Evolutionary conservation across 1,140 invertebrate genomes (phyloP).

Genomic region (Drosophila miranda): DNA sequence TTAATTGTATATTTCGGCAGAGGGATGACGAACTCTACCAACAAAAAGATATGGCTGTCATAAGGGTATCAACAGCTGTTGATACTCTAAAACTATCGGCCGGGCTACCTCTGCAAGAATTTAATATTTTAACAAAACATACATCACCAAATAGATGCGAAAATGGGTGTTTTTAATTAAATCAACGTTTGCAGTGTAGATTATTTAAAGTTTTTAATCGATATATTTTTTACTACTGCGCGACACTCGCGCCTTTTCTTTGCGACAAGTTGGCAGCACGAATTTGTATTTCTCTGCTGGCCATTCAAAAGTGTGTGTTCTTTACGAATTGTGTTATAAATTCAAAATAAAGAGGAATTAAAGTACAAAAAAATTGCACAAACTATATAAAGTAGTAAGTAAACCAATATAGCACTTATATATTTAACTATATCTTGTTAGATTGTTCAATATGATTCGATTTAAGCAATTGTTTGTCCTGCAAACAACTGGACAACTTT

Average conservation of each 20-base stretch:
- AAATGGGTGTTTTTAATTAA: background rate
- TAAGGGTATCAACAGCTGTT: too few species aligned
- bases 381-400: conserved; percentile 36
- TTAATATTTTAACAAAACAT: too few species aligned
- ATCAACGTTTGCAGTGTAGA: background rate
- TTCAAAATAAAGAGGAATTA: conserved; percentile 33
- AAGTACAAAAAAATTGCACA: conserved; percentile 3
- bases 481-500: conserved; percentile 16
- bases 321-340: conserved; percentile 31
- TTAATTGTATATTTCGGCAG: too few species aligned
- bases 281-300: conserved; percentile 32
- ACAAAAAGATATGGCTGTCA: too few species aligned
- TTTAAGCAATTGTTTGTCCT: conserved; percentile 6
- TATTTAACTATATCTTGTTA: background rate
- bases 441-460: background rate
- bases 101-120: too few species aligned
- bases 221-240: conserved; percentile 15
- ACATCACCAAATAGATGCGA: too few species aligned
- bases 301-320: conserved; percentile 60
- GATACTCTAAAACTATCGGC: too few species aligned
- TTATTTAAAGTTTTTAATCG: background rate
- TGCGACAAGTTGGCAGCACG: conserved; percentile 38
- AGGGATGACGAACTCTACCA: too few species aligned
- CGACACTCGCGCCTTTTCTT: conserved; percentile 42
- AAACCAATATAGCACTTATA: background rate